phyloP scores from a whole-genome alignment of 2,888 invertebrate species.

The Troglohyphantes excavatus region DNA sequence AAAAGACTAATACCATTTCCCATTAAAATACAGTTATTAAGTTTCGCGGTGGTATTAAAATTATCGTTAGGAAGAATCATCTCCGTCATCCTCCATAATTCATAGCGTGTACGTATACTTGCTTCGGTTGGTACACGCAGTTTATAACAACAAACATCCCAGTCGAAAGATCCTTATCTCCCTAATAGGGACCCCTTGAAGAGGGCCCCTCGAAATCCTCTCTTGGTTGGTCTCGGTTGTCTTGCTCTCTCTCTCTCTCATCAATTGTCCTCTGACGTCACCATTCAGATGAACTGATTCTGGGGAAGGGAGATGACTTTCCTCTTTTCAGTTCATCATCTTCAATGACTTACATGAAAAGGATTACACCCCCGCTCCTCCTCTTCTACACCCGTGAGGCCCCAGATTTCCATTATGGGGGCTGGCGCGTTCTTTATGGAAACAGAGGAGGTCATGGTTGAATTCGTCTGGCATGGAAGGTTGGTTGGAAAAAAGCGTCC shows the following conservation, averaged over 20 bases:
- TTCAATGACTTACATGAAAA: slow-evolving; percentile 15
- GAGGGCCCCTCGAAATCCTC: slow-evolving; percentile 58
- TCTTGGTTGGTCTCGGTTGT: slow-evolving; percentile 25
- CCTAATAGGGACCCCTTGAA: slow-evolving; percentile 55
- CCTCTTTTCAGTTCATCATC: slow-evolving; percentile 25
- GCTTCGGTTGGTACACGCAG: not conserved
- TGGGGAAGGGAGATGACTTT: slow-evolving; percentile 13
- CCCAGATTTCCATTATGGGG: no score
- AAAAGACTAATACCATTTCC: no score
- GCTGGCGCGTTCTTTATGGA: no score
- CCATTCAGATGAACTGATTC: slow-evolving; percentile 47
- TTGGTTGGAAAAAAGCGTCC: no score
- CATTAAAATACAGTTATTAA: not conserved
- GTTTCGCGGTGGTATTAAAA: slow-evolving; percentile 7
- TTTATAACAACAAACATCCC: slow-evolving; percentile 45
- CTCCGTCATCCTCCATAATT: slow-evolving; percentile 61
- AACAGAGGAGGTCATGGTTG: no score
- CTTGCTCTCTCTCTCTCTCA: slow-evolving; percentile 42
- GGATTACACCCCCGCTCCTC: no score
- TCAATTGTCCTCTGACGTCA: slow-evolving; percentile 70
- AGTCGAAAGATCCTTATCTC: slow-evolving; percentile 63
- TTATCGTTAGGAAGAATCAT: slow-evolving; percentile 3
- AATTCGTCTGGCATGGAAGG: no score
- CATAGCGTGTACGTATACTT: slow-evolving; percentile 56
- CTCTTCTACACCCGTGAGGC: no score